Percentiles rank a stretch among this genome's conserved stretches.
phyloP scores from a whole-genome alignment of 2,888 invertebrate genomes.

The Ferrisia virgata region DNA sequence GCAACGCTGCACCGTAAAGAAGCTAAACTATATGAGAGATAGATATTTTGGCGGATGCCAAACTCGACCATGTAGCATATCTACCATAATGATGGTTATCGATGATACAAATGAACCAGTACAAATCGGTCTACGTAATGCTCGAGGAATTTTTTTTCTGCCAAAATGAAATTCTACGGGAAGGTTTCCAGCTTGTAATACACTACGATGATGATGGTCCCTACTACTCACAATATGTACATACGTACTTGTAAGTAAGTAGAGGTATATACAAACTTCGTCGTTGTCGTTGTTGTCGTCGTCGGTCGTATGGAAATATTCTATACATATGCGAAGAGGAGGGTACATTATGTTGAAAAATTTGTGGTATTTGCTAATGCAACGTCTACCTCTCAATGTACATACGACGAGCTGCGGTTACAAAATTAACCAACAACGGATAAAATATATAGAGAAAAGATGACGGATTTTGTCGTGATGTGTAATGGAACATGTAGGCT shows the following conservation, averaged over 20 bases:
- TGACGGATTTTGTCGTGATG: constrained; percentile 4
- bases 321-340: neutral
- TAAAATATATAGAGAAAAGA: neutral
- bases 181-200: neutral
- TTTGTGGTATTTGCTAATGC: neutral
- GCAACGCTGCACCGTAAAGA: neutral
- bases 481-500: constrained; percentile 13
- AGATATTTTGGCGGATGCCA: neutral
- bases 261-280: too few relatives aligned
- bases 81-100: neutral
- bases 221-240: too few relatives aligned
- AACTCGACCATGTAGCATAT: neutral
- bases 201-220: too few relatives aligned
- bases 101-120: neutral
- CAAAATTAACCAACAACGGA: neutral
- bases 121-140: neutral
- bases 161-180: neutral
- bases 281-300: too few relatives aligned
- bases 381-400: neutral
- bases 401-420: neutral
- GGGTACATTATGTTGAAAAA: neutral
- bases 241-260: too few relatives aligned
- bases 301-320: neutral
- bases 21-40: neutral
- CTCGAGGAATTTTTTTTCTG: neutral